These are phyloP conservation scores for Fragum sueziense DNA, from an alignment of 2,888 invertebrate genomes.

Conservation along the genomic window DNA sequence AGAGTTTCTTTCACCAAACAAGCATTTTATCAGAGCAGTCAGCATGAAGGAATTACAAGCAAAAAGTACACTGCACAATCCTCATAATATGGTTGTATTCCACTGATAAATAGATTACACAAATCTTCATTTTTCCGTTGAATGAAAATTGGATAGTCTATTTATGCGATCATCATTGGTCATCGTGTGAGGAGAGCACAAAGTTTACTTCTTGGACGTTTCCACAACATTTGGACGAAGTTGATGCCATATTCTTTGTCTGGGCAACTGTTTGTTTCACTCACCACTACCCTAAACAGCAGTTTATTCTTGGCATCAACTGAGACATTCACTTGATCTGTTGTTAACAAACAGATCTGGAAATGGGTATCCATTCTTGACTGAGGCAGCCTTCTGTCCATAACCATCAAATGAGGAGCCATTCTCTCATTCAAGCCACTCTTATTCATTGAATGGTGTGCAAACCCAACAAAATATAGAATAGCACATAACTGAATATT, in stretches of 20 bases:
- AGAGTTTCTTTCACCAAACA: conserved; percentile 1
- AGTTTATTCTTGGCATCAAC: background rate
- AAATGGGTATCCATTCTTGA: conserved; percentile 9
- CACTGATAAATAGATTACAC: conserved; percentile 11
- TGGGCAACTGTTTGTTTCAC: conserved; percentile 27
- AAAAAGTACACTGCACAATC: conserved; percentile 17
- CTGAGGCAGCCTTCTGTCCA: conserved; percentile 9
- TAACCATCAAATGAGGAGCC: conserved; percentile 8
- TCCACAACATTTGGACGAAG: conserved; percentile 28
- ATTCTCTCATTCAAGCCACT: background rate
- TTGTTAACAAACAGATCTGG: conserved; percentile 2
- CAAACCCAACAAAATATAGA: background rate
- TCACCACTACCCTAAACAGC: conserved; percentile 46
- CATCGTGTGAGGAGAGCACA: background rate
- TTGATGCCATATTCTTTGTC: conserved; percentile 43
- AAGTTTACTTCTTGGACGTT: conserved; percentile 5
- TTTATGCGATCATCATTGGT: conserved; percentile 5
- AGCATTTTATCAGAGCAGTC: conserved; percentile 25
- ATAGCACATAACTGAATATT: background rate
- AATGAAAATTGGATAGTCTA: conserved; percentile 9
- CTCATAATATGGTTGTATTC: background rate
- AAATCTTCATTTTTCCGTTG: background rate
- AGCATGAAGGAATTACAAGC: conserved; percentile 13
- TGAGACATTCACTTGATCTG: conserved; percentile 5
- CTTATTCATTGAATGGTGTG: background rate